These are phyloP conservation scores for Diachasma alloeum DNA, from an alignment of 1,140 invertebrate species.

Conservation along the genomic window DNA sequence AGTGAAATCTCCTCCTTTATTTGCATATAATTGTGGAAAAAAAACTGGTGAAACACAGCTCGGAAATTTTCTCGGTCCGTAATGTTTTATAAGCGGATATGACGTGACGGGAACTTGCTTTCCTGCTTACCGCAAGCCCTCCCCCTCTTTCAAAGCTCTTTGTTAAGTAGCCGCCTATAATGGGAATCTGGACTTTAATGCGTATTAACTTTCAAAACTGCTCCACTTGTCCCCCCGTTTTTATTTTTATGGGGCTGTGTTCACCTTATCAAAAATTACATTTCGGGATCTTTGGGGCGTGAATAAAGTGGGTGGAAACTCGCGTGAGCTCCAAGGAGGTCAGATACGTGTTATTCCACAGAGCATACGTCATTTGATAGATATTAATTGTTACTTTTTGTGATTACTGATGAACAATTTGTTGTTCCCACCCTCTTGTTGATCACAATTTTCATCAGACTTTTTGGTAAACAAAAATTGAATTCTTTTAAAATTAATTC, in stretches of 20 bases:
- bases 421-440: too few relatives aligned
- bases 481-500: too few relatives aligned
- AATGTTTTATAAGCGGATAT: conserved; percentile 55
- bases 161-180: conserved; percentile 52
- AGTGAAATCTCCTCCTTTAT: background rate
- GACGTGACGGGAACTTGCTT: conserved; percentile 59
- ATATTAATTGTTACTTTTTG: too few relatives aligned
- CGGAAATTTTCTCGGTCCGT: conserved; percentile 23
- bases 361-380: too few relatives aligned
- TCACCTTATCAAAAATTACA: too few relatives aligned
- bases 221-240: background rate
- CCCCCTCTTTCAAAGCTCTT: conserved; percentile 54
- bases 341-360: too few relatives aligned
- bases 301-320: too few relatives aligned
- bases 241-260: background rate
- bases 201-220: background rate
- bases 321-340: too few relatives aligned
- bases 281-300: too few relatives aligned
- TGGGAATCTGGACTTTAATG: conserved; percentile 32
- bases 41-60: background rate
- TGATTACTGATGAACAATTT: too few relatives aligned
- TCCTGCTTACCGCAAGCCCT: conserved; percentile 56
- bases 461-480: too few relatives aligned
- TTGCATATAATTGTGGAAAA: background rate
- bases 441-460: too few relatives aligned